Evolutionary conservation across 2,888 invertebrate genomes (phyloP), one percentile per base, ranked within the genome.

Genomic region (Craniophora ligustri): DNA sequence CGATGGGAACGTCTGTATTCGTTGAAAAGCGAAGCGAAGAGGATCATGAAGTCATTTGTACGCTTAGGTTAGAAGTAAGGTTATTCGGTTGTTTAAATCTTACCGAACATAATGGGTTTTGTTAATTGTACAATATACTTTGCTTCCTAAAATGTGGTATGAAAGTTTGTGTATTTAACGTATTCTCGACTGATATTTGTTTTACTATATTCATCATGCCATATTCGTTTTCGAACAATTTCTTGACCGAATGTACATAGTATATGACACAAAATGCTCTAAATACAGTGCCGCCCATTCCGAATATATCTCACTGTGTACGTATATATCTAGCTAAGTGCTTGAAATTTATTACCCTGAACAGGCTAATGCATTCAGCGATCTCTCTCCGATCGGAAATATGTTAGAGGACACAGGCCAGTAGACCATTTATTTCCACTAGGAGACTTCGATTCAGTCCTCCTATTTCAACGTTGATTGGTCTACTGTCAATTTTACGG

Each of bases 341-440:
- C 31, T 18, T 30, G 46, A 26, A 38, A 53, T 53, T 53, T 46
- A 60, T 53, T 46, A 30, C 28, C 11, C 6, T 18, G 40, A 13
- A 57, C 11, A 28, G 2, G 38, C 36, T 38, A 51, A 51, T 36
- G 51, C 21, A 60, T 60, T 38, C 28, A 46, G 28, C 11, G 32
- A 30, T 10, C 11, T 15, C 5, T 15, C n/a, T 2, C 13, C 28
- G 21, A 41, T 42, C 16, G 46, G 36, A 46, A 46, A 59, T 59
- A 60, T 46, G 45, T 60, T 38, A 5, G 26, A 14, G 31, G 40
- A 50, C 14, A 23, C 32, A 15, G 14, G 7, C 2, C 19, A 10
- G 26, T 6, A 35, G 23, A 11, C 19, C 3, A 19, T 32, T 13
- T n/a, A 41, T 42, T n/a, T 18, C 10, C 5, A 14, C 2, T 19